Conservation (phyloP, 2,888 invertebrate genomes). For the Horisme vitalbata region DNA sequence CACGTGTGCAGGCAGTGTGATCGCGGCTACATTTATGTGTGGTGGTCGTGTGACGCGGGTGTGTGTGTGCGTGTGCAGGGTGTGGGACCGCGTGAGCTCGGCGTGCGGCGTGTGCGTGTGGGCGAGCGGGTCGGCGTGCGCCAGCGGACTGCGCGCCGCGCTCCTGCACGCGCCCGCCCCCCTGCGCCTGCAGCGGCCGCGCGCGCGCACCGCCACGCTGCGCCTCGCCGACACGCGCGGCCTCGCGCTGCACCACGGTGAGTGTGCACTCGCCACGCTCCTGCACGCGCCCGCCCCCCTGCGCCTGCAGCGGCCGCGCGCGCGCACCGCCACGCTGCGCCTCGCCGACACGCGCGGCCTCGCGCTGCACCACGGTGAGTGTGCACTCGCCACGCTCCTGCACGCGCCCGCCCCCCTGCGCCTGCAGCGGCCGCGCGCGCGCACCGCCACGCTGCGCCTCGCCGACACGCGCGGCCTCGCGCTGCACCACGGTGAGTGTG, state of each 20-base stretch:
- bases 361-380: too few species aligned
- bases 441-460: conserved; percentile 69
- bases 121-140: conserved; percentile 51
- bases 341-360: conserved; percentile 45
- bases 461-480: conserved; percentile 45
- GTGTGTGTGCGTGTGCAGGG: conserved; percentile 40
- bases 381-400: conserved; percentile 52
- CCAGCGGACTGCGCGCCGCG: conserved; percentile 57
- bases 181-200: conserved; percentile 39
- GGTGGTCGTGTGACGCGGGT: too few species aligned
- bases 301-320: conserved; percentile 40
- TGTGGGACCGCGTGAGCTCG: conserved; percentile 62
- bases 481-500: conserved; percentile 64
- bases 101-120: conserved; percentile 65
- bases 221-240: conserved; percentile 43
- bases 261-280: conserved; percentile 52
- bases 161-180: conserved; percentile 49
- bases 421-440: conserved; percentile 40
- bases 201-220: conserved; percentile 75
- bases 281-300: conserved; percentile 46
- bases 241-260: conserved; percentile 61
- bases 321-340: conserved; percentile 74
- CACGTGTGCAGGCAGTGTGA: too few species aligned
- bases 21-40: too few species aligned
- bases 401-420: conserved; percentile 46